Percentiles rank a stretch among this genome's conserved stretches.
Evolutionary conservation across 2,113 vertebrate genomes (phyloP).

Genomic region (Gracilinanus agilis): DNA sequence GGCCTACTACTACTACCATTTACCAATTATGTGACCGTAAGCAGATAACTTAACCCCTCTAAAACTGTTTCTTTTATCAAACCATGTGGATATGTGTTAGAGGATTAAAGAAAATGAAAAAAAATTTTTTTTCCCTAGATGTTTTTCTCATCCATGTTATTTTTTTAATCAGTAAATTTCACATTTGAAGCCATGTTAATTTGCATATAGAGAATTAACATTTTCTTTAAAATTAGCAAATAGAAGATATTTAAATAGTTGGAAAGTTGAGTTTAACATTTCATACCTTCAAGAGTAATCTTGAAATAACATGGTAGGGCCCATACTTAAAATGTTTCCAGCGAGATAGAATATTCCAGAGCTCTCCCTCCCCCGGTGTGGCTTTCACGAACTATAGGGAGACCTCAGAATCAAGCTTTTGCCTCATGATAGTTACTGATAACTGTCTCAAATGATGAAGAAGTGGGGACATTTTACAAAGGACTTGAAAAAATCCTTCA

Average conservation of each 20-base stretch:
- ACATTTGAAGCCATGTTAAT: not conserved
- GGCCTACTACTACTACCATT: not conserved
- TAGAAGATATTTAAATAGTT: not conserved
- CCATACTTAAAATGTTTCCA: not conserved
- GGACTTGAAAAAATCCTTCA: not conserved
- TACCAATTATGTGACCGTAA: not conserved
- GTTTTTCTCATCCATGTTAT: not conserved
- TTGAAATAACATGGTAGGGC: not conserved
- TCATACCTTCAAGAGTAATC: not conserved
- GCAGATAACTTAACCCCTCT: not conserved
- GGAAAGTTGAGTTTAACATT: not conserved
- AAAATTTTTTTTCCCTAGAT: not conserved
- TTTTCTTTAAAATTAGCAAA: not conserved
- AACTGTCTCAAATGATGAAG: not conserved
- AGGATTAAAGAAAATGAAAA: not conserved
- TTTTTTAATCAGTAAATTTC: not conserved
- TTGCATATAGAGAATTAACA: not conserved
- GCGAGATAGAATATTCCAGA: not conserved
- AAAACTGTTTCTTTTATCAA: not conserved
- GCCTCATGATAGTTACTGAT: not conserved
- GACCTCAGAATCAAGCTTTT: not conserved
- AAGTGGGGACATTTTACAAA: not conserved
- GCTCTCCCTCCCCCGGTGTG: not conserved
- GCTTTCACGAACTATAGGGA: not conserved
- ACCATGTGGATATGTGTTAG: not conserved